Evolutionary conservation across 2,888 invertebrate species (phyloP), one percentile per base, ranked within the genome.

Genomic region (Tortrix viridana): DNA sequence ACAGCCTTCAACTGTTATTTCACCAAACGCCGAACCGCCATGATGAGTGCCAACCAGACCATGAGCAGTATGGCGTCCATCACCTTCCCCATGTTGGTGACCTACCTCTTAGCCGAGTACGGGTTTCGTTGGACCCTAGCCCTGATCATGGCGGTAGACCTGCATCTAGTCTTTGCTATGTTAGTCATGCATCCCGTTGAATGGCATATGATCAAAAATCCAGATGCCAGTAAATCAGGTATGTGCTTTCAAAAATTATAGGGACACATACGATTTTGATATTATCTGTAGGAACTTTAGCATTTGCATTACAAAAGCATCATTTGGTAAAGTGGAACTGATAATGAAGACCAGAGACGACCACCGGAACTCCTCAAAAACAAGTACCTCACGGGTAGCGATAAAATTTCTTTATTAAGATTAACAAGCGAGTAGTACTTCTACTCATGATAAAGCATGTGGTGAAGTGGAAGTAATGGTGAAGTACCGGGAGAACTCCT

Each of bases 1-100:
- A 95, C 96, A 1, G 94, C 95, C 5, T 95, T 96, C 72, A 96
- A 96, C 73, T 93, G 94, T 67, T 96, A 96, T 74, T 96, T 96
- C 73, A 93, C 94, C 0, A 93, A 94, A 72, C 95, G 93, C 74
- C 91, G 96, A 5, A 94, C 95, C 0, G 92, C 95, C 57, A 95
- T 96, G 90, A 96, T 96, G 95, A 95, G 95, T 61, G 92, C 95
- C 12, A 94, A 95, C n/a, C 96, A 96, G 80, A 93, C 95, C 0
- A 83, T 95, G 68, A 94, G 96, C 71, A 95, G 95, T 7, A 78
- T 95, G 46, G 94, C 94, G 0, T 93, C 94, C 6, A 96, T 96
- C 74, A 89, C 94, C 0, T 95, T 94, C 76, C 96, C 96, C 0
- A 92, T 94, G 60, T 75, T 94, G 2, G 93, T 95, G 44, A 95